Base-by-base conservation (phyloP, 2,888 invertebrate species). In the Drosophila greeni region DNA sequence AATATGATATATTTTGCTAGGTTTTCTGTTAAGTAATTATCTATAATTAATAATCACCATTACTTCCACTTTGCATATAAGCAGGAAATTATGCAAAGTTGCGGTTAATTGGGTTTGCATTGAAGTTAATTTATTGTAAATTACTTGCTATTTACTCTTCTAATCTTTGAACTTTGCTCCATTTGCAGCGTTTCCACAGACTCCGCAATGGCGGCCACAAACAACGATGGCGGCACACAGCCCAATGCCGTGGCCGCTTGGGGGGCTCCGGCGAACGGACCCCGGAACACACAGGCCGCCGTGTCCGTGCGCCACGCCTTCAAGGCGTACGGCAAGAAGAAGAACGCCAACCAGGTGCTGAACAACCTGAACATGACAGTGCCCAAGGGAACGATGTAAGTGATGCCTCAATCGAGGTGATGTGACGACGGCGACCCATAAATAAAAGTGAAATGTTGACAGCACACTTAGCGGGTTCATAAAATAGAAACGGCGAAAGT, bases 321-420 rank as follows among this genome's bases (percentile, higher is more conserved):
- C 91, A 97, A 97, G 88, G 93, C 94, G 79, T 97, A 96, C 87
- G 97, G 97, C 73, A 94, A 94, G 78, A 95, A 94, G 88, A 95
- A 95, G 87, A 93, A 95, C 81, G 94, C 95, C 56, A 95, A 95
- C 87, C 94, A 95, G 76, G 96, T 97, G 45, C 91, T 97, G 70
- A 94, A 94, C 86, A 94, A 96, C 89, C 92, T 97, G 70, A 95
- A 95, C 90, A 96, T 97, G 95, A 96, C 96, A 60, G 97, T 97
- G 70, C 95, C 94, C 78, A 96, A 96, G 89, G 97, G 97, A 84
- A 95, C 96, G 73, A 97, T 97, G 97, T 97, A 90, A 96, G 95
- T 93, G 74, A 33, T 58, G 47, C 31, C 45, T 47, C 31, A 47
- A 31, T 20, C 45, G 42, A 24, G 9, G 42, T 24, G 16, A 4